Evolutionary conservation across 64 coral and sea anemone species (phyloP).

Genomic region (Acropora tenuis): DNA sequence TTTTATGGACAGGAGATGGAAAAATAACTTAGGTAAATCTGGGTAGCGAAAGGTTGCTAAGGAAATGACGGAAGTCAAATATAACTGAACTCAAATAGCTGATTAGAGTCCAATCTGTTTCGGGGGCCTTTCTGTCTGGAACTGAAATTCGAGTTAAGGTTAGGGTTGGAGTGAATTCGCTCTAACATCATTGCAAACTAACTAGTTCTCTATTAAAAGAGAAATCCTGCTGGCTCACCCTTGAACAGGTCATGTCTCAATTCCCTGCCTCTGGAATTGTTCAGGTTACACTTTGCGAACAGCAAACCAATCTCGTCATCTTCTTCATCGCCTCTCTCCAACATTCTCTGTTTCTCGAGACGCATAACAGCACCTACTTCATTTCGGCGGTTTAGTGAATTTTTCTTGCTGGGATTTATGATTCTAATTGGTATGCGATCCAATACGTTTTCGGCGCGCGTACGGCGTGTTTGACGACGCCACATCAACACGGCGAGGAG

Average conservation of each 20-base stretch:
- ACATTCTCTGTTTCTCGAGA: slow-evolving; percentile 57
- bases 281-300: slow-evolving; percentile 50
- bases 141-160: too few species aligned
- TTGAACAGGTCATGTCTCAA: slow-evolving; percentile 46
- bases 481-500: slow-evolving; percentile 28
- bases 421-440: slow-evolving; percentile 70
- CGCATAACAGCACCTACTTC: slow-evolving; percentile 31
- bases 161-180: too few species aligned
- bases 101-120: too few species aligned
- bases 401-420: slow-evolving; percentile 87
- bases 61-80: too few species aligned
- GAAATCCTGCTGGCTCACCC: slow-evolving; percentile 2
- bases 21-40: too few species aligned
- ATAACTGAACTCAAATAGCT: too few species aligned
- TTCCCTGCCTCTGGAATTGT: slow-evolving; percentile 40
- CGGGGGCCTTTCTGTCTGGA: too few species aligned
- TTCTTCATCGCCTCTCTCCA: slow-evolving; percentile 64
- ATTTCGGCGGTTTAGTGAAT: slow-evolving; percentile 80
- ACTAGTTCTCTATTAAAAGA: neutral
- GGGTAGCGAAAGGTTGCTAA: too few species aligned
- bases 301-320: slow-evolving; percentile 43
- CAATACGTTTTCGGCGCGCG: slow-evolving; percentile 30
- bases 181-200: too few species aligned
- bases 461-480: slow-evolving; percentile 37
- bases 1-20: too few species aligned